Base-by-base conservation (phyloP, 1,140 invertebrate genomes). In the Hyles vespertilio region DNA sequence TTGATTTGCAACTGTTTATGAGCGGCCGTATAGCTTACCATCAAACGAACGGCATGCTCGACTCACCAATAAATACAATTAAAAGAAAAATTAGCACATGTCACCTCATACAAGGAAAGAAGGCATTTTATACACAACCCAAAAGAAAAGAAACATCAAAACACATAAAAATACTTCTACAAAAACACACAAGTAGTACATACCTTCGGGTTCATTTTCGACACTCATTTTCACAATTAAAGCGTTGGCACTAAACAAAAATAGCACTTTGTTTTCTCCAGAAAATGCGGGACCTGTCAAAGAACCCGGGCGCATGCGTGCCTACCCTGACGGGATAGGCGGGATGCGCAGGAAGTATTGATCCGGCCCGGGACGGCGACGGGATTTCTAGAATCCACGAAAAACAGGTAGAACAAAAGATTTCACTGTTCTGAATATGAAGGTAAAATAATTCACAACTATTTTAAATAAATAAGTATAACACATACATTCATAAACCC, bases 161-260 rank as follows among this genome's bases (percentile, higher is more conserved):
- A 51, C n/a, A 34, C 50, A n/a, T n/a, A 51, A 3, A 32, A 7
- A 51, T 32, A 51, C 50, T 33, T 7, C 32, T 46, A 44, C 8
- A 48, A 5, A 50, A 51, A 54, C 3, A 8, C 8, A 5, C 33
- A 6, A 22, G 53, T 33, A 44, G 43, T 4, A 56, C 69, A 52
- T 72, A 83, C 81, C 81, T 69, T 76, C 74, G 22, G 60, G 50
- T 57, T 81, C 77, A 45, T 74, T 65, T 54, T 79, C 75, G 0
- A 77, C 64, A 43, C 71, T 75, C 77, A 79, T 80, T 72, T 79
- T 73, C n/a, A 44, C 22, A 7, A 22, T 22, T 22, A 54, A 22
- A 54, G 9, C 12, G 5, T 11, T 36, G 11, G 10, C 9, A 44
- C 12, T 22, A 8, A 44, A 11, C n/a, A 12, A 12, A 11, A 12